Conservation (phyloP, 2,797 vertebrate genomes). For the Crypturellus tataupa region DNA sequence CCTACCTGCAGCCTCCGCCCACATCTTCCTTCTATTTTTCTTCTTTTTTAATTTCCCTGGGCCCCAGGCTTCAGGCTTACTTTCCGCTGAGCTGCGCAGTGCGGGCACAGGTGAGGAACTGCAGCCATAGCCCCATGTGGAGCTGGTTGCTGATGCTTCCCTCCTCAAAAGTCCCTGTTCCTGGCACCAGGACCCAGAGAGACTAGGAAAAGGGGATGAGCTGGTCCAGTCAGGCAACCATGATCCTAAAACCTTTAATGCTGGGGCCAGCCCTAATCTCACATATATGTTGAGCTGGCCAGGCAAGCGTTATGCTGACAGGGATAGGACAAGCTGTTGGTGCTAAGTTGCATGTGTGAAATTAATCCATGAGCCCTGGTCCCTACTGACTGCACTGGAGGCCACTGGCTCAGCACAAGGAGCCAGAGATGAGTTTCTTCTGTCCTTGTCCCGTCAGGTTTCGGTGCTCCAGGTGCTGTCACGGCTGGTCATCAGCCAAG, state of each 20-base stretch:
- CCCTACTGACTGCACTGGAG: rapidly evolving
- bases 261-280: background rate
- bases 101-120: rapidly evolving
- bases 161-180: rapidly evolving
- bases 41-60: background rate
- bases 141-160: background rate
- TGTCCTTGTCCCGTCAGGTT: slow-evolving; percentile 56
- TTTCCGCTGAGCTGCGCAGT: background rate
- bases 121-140: background rate
- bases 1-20: slow-evolving; percentile 4
- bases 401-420: background rate
- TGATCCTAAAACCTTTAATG: background rate
- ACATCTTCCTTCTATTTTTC: slow-evolving; percentile 48
- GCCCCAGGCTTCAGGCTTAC: background rate
- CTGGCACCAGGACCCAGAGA: background rate
- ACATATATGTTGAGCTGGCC: background rate
- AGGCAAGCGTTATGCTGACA: background rate
- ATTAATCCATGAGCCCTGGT: background rate
- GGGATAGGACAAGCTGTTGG: background rate
- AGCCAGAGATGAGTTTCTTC: background rate
- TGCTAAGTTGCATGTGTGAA: background rate
- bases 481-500: slow-evolving; percentile 36
- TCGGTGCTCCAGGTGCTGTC: slow-evolving; percentile 57
- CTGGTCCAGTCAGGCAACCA: background rate
- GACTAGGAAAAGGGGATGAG: background rate